phyloP scores from a whole-genome alignment of 2,113 vertebrate genomes.

The Australoheros scitulus region DNA sequence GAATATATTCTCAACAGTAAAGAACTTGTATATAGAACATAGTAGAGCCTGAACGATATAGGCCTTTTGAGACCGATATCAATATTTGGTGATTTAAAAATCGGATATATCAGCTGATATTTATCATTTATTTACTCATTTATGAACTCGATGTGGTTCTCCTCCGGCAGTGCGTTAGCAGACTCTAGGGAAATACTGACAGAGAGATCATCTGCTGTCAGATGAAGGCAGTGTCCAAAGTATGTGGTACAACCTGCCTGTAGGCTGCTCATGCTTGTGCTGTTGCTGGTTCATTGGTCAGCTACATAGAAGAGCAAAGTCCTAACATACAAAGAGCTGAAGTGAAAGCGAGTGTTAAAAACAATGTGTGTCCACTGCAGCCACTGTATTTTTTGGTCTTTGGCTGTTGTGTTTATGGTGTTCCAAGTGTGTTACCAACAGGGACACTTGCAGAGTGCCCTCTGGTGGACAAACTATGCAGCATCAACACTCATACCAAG shows the following conservation, averaged over 20 bases:
- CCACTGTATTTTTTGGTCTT: neutral
- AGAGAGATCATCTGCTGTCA: neutral
- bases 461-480: neutral
- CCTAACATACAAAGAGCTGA: neutral
- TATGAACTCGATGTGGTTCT: neutral
- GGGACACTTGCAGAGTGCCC: neutral
- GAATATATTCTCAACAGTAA: neutral
- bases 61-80: neutral
- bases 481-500: neutral
- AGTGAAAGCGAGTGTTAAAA: neutral
- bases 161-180: neutral
- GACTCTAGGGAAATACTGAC: neutral
- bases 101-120: neutral
- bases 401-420: neutral
- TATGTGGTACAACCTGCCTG: neutral
- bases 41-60: neutral
- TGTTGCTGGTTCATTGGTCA: rapidly evolving
- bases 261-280: neutral
- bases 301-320: neutral
- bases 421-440: neutral
- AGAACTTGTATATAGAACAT: neutral
- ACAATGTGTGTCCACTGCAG: too few relatives aligned
- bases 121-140: neutral
- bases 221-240: neutral
- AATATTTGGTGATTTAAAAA: neutral